Percentiles rank a stretch among this genome's conserved stretches.
phyloP scores from a whole-genome alignment of 2,113 vertebrate species.

The Tenrec ecaudatus region DNA sequence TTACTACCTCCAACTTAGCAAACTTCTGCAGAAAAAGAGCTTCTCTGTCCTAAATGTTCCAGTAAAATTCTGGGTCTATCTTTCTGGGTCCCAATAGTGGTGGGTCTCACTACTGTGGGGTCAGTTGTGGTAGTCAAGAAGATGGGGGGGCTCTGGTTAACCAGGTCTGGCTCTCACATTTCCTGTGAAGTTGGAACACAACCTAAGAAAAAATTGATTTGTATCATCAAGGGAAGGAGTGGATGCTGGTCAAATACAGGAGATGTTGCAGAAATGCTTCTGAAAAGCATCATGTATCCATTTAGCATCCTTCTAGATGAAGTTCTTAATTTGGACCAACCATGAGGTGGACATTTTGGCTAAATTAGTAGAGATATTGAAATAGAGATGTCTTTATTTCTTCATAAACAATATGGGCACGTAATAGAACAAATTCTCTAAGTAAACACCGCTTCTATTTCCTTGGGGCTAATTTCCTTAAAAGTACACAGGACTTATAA shows the following conservation, averaged over 20 bases:
- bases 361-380: slow-evolving; percentile 42
- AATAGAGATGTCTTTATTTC: background rate
- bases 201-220: background rate
- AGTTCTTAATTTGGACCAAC: slow-evolving; percentile 42
- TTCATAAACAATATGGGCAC: slow-evolving; percentile 2
- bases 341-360: slow-evolving; percentile 8
- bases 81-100: too few relatives aligned
- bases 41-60: background rate
- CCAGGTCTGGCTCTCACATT: too few relatives aligned
- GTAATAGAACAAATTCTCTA: slow-evolving; percentile 36
- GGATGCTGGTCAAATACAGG: background rate
- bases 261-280: background rate
- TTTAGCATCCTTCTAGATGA: slow-evolving; percentile 19
- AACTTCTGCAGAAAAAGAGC: too few relatives aligned
- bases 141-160: background rate
- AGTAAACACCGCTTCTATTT: background rate
- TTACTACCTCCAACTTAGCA: too few relatives aligned
- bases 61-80: too few relatives aligned
- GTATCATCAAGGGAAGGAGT: background rate
- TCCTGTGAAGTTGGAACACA: background rate
- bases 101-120: too few relatives aligned
- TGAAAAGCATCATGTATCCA: background rate
- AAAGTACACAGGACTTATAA: slow-evolving; percentile 10
- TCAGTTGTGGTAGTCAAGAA: too few relatives aligned
- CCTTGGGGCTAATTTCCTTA: slow-evolving; percentile 28